phyloP scores from a whole-genome alignment of 2,797 vertebrate species.

The Squalus acanthias region DNA sequence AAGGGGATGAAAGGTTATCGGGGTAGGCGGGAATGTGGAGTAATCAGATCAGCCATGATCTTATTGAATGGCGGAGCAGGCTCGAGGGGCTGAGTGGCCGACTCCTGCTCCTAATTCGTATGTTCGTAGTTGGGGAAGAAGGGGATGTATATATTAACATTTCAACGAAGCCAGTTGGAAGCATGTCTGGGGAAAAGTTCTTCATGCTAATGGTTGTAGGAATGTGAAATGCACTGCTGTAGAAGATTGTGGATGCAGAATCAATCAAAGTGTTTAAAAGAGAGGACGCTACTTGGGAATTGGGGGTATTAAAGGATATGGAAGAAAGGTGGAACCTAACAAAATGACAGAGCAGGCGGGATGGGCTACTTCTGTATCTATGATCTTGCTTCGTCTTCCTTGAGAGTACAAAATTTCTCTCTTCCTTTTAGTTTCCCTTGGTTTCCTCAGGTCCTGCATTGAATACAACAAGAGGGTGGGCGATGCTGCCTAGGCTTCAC shows the following conservation, averaged over 20 bases:
- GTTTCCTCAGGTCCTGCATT: neutral
- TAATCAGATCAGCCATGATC: no score
- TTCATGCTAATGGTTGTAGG: neutral
- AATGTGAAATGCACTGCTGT: neutral
- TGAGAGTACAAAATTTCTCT: neutral
- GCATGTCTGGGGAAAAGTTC: neutral
- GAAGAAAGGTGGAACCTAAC: neutral
- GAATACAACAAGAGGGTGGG: neutral
- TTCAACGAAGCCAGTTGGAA: neutral
- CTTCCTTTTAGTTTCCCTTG: neutral
- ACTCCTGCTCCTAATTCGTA: no score
- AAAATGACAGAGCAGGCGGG: neutral
- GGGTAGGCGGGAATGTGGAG: no score
- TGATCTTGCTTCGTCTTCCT: neutral
- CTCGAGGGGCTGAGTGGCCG: no score
- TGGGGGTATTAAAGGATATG: neutral
- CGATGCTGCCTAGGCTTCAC: neutral
- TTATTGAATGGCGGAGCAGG: no score
- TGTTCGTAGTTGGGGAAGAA: no score
- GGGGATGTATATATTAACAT: neutral
- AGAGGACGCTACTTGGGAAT: neutral
- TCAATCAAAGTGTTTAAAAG: neutral
- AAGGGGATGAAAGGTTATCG: no score
- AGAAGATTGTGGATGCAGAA: neutral
- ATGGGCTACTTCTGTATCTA: neutral